Base-by-base conservation (phyloP, 2,797 vertebrate genomes). In the Arrhamphus sclerolepis region DNA sequence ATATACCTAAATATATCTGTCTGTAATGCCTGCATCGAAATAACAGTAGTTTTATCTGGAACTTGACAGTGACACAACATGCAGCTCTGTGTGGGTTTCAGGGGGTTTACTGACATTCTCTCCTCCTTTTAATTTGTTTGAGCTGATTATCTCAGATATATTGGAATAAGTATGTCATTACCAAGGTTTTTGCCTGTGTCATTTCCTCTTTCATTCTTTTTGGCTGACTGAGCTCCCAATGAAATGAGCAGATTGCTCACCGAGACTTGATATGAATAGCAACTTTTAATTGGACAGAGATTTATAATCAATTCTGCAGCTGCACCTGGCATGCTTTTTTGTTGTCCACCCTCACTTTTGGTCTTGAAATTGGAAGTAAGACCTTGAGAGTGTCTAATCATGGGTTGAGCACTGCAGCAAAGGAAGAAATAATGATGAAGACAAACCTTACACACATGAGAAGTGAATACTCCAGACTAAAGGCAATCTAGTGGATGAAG, bases 401-500 rank as follows among this genome's bases (percentile, higher is more conserved):
- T 31, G 47, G 56, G 53, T 62, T 44, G 70, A 41, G 53, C 61
- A 64, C 41, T 38, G 63, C 75, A 75, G 61, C 62, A 60, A 68
- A 83, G 75, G 52, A 71, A 64, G 73, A 82, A 75, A 74, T 82
- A 74, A 87, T 80, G 72, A 84, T 85, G 22, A 56, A 58, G 72
- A 78, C 0, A 52, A 70, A 11, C 56, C 66, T 49, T 1, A 29
- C 51, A 26, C 73, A 73, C 75, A 56, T 10, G 50, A 72, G 57
- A 73, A 71, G 31, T 1, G 31, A 34, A 1, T 38, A 38, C 50
- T 38, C 31, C 51, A 39, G 7, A 46, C 62, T 77, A 80, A 71
- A 65, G 70, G 68, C 43, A 51, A 60, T 29, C 59, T 57, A 53
- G 59, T 0, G 58, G 73, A 77, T 10, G 0, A 47, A 64, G 34